phyloP scores from a whole-genome alignment of 2,797 vertebrate genomes.

The Catostomus latipinnis region DNA sequence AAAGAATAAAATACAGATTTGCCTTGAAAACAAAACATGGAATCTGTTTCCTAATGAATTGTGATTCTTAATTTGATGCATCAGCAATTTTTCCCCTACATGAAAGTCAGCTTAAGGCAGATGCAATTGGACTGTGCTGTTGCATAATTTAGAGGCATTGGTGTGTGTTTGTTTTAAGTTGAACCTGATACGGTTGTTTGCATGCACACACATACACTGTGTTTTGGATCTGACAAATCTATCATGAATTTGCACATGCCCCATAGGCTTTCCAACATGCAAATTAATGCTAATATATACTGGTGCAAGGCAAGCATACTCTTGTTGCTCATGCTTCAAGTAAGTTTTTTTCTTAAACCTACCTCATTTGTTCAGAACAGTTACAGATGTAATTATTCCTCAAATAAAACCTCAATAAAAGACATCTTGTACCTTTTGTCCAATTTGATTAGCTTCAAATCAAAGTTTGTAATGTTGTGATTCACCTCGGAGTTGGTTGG shows the following conservation, averaged over 20 bases:
- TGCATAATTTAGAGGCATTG: conserved; percentile 70
- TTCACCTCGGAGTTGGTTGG: too few relatives aligned
- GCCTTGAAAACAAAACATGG: conserved; percentile 8
- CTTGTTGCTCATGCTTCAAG: background rate
- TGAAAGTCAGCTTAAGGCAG: conserved; percentile 65
- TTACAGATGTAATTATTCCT: too few relatives aligned
- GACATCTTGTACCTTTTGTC: too few relatives aligned
- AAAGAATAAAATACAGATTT: background rate
- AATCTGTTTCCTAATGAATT: conserved; percentile 17
- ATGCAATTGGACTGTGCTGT: conserved; percentile 53
- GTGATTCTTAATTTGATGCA: conserved; percentile 28
- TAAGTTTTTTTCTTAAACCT: too few relatives aligned
- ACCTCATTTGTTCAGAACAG: too few relatives aligned
- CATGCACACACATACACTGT: background rate
- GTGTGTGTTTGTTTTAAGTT: conserved; percentile 17
- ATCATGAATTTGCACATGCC: background rate
- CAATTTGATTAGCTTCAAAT: too few relatives aligned
- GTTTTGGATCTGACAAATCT: conserved; percentile 8
- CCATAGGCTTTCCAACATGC: background rate
- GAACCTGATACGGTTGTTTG: conserved; percentile 39
- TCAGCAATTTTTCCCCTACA: conserved; percentile 43
- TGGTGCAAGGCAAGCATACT: background rate
- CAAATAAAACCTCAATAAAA: too few relatives aligned
- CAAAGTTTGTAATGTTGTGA: too few relatives aligned
- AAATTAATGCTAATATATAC: background rate